A percentile compares a stretch with the other conserved stretches of the same genome.
These are phyloP conservation scores for Heliconius hewitsoni DNA, from an alignment of 1,140 invertebrate genomes.

Conservation along the genomic window DNA sequence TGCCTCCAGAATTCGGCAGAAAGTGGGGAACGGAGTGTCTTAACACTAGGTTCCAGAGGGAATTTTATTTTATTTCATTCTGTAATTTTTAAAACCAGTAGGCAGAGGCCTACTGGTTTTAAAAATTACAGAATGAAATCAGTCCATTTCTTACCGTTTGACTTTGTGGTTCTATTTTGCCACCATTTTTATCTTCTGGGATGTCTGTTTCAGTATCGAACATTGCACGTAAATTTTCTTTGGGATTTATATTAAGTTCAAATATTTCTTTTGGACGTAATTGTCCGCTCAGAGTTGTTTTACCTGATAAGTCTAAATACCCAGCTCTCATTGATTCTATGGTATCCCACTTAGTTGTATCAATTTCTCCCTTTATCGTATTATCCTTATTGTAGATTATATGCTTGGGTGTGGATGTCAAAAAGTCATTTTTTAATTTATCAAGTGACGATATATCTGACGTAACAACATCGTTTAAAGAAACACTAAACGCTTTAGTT, in stretches of 20 bases:
- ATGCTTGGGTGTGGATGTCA: not conserved
- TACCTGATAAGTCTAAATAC: conserved; percentile 59
- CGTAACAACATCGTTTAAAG: conserved; percentile 49
- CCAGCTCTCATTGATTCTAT: conserved; percentile 65
- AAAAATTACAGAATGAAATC: not conserved
- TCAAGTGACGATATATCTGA: conserved; percentile 55
- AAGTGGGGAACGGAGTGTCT: no score
- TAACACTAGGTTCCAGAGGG: no score
- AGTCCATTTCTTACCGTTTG: conserved; percentile 54
- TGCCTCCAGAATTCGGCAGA: no score
- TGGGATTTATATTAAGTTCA: conserved; percentile 35
- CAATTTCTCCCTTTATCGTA: no score
- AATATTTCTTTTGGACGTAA: conserved; percentile 24
- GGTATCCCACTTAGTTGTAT: conserved; percentile 40
- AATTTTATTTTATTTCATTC: no score
- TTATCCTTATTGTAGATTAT: not conserved
- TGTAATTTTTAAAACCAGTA: no score
- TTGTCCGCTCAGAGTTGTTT: conserved; percentile 38
- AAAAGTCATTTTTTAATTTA: conserved; percentile 52
- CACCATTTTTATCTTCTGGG: conserved; percentile 36
- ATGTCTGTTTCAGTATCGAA: conserved; percentile 43
- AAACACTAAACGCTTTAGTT: conserved; percentile 38
- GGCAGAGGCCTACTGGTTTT: not conserved
- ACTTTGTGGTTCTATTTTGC: conserved; percentile 47
- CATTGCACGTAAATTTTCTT: conserved; percentile 36